phyloP scores from a whole-genome alignment of 2,888 invertebrate genomes.

The Teleiodes luculella region DNA sequence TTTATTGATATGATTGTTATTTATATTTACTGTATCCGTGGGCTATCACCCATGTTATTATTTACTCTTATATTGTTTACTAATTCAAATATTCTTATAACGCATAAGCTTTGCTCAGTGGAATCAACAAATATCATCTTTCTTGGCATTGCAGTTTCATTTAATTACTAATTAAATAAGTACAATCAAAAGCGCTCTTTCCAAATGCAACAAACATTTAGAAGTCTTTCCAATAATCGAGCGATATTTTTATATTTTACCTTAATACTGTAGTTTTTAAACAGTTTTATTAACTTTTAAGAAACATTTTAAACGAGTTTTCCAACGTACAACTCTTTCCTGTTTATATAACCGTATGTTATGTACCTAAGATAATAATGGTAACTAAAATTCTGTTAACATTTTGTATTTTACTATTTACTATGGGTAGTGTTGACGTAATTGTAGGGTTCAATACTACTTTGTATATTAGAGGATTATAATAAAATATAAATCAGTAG shows the following conservation, averaged over 20 bases:
- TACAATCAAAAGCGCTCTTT: no score
- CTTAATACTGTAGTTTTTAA: constrained; percentile 36
- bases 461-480: constrained; percentile 17
- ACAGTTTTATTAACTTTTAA: constrained; percentile 46
- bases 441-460: constrained; percentile 30
- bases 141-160: no score
- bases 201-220: constrained; percentile 24
- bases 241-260: constrained; percentile 64
- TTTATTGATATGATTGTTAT: not conserved
- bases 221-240: constrained; percentile 60
- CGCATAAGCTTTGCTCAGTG: not conserved
- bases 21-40: not conserved
- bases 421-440: constrained; percentile 29
- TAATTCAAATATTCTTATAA: no score
- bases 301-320: constrained; percentile 42
- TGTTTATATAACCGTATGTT: constrained; percentile 16
- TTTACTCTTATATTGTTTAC: no score
- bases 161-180: no score
- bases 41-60: no score
- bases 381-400: constrained; percentile 29
- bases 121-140: no score
- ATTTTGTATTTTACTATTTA: constrained; percentile 37
- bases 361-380: not conserved
- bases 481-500: not conserved
- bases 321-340: constrained; percentile 60